A percentile compares a stretch with the other conserved stretches of the same genome.
Conservation (phyloP, 2,888 invertebrate species). For the Brassicogethes aeneus region DNA sequence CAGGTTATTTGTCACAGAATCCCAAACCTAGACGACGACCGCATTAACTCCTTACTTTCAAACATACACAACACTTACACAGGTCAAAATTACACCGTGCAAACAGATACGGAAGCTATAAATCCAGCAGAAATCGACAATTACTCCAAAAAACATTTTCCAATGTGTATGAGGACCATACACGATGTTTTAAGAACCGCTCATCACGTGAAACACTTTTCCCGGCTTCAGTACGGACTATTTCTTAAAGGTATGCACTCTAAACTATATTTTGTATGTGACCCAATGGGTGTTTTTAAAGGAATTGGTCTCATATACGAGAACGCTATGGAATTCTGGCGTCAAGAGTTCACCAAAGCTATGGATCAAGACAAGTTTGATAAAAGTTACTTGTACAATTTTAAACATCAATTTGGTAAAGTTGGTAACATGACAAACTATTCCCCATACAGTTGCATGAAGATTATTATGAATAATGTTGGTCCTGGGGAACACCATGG, state of each 20-base stretch:
- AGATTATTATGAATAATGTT: constrained; percentile 69
- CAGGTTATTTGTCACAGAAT: constrained; percentile 58
- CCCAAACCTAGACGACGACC: constrained; percentile 72
- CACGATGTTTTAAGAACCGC: constrained; percentile 68
- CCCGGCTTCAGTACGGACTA: constrained; percentile 84
- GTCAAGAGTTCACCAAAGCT: constrained; percentile 79
- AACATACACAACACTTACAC: constrained; percentile 74
- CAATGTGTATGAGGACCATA: constrained; percentile 90
- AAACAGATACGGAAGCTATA: constrained; percentile 38
- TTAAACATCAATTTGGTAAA: constrained; percentile 92
- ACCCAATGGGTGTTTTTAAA: background rate
- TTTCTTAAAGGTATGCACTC: constrained; percentile 71
- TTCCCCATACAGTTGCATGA: constrained; percentile 84
- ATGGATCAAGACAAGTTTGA: constrained; percentile 84
- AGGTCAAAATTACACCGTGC: constrained; percentile 65
- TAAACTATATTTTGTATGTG: background rate
- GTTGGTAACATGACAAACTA: constrained; percentile 86
- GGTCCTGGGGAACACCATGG: constrained; percentile 84
- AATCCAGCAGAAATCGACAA: constrained; percentile 51
- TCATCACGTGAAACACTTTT: constrained; percentile 86
- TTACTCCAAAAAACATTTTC: constrained; percentile 76
- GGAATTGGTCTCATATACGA: constrained; percentile 80
- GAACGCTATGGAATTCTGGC: constrained; percentile 85
- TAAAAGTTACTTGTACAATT: constrained; percentile 82
- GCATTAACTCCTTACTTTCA: constrained; percentile 63